phyloP scores from a whole-genome alignment of 1,140 invertebrate species.

The Bombus consobrinus region DNA sequence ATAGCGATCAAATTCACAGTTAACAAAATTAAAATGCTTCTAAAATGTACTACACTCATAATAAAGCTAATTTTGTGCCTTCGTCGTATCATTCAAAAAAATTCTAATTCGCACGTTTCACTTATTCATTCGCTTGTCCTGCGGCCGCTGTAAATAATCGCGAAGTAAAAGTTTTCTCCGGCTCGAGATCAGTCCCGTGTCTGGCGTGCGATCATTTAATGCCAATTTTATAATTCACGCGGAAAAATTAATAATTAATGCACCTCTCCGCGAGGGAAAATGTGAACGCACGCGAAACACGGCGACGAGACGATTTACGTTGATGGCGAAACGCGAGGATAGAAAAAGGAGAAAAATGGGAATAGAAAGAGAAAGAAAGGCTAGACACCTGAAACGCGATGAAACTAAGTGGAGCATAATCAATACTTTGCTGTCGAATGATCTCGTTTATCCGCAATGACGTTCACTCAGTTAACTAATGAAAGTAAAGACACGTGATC shows the following conservation, averaged over 20 bases:
- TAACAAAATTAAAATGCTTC: too few relatives aligned
- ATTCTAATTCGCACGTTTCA: neutral
- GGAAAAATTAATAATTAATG: slow-evolving; percentile 31
- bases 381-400: slow-evolving; percentile 20
- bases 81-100: neutral
- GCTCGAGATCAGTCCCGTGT: neutral
- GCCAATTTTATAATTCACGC: slow-evolving; percentile 6
- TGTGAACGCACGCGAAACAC: neutral
- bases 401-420: slow-evolving; percentile 41
- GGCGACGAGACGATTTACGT: slow-evolving; percentile 10
- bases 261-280: neutral
- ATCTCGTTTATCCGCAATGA: slow-evolving; percentile 40
- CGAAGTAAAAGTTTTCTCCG: too few relatives aligned
- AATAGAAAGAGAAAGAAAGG: neutral
- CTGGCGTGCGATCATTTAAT: neutral
- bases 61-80: too few relatives aligned
- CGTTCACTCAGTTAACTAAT: neutral
- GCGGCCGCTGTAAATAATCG: too few relatives aligned
- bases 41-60: neutral
- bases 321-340: neutral
- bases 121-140: neutral
- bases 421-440: slow-evolving; percentile 38
- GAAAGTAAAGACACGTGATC: neutral
- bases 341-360: neutral
- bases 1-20: too few relatives aligned